Evolutionary conservation across 1,140 invertebrate species (phyloP).

Genomic region (Ostrea edulis): DNA sequence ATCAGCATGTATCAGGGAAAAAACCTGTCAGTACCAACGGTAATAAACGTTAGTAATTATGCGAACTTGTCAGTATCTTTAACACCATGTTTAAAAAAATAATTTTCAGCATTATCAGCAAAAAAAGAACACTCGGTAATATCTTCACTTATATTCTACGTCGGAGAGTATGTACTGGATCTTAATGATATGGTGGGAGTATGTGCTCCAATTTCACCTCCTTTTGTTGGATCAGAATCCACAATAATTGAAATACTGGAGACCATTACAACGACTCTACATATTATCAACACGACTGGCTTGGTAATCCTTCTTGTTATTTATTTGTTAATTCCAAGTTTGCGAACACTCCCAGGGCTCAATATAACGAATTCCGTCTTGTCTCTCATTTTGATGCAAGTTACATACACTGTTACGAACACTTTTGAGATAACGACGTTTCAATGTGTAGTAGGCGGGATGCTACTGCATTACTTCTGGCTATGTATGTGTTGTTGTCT

Average conservation of each 20-base stretch:
- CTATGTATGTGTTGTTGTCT: not conserved
- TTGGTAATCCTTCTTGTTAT: not conserved
- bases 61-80: too few species aligned
- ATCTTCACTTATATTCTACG: not conserved
- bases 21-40: too few species aligned
- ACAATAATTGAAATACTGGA: not conserved
- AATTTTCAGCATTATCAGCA: too few species aligned
- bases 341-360: not conserved
- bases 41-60: too few species aligned
- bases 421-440: not conserved
- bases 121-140: too few species aligned
- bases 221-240: not conserved
- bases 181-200: not conserved
- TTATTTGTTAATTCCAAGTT: not conserved
- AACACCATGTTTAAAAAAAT: too few species aligned
- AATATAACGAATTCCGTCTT: not conserved
- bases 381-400: not conserved
- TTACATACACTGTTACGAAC: not conserved
- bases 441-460: not conserved
- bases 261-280: not conserved
- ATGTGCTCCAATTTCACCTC: not conserved
- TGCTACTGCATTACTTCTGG: not conserved
- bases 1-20: too few species aligned
- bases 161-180: not conserved
- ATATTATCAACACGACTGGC: not conserved